Evolutionary conservation across 2,113 vertebrate species (phyloP).

Genomic region (Hemicordylus capensis): DNA sequence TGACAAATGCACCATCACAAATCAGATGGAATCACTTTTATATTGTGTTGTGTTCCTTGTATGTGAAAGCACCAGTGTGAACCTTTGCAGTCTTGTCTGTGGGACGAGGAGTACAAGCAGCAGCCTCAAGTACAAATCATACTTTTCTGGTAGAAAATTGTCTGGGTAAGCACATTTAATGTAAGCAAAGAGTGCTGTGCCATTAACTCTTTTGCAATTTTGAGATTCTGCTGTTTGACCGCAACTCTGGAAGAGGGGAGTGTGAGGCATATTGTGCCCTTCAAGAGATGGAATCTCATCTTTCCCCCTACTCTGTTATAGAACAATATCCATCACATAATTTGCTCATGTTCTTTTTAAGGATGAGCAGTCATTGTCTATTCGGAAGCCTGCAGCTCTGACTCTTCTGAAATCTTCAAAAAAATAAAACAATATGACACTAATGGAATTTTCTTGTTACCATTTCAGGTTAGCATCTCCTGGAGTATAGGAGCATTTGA

Average conservation of each 20-base stretch:
- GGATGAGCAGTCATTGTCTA: not conserved
- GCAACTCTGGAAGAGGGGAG: not conserved
- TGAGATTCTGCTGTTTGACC: not conserved
- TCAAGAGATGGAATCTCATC: accelerated
- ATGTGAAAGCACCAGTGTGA: not conserved
- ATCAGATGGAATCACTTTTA: not conserved
- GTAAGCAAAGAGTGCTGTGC: not conserved
- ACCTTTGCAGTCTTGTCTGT: not conserved
- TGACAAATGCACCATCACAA: not conserved
- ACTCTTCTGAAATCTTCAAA: conserved; percentile 18
- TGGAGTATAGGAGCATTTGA: conserved; percentile 39
- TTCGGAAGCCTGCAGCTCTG: conserved; percentile 3
- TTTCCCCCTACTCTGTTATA: not conserved
- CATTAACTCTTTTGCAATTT: not conserved
- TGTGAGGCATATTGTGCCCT: not conserved
- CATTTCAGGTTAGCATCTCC: conserved; percentile 38
- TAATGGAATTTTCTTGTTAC: conserved; percentile 59
- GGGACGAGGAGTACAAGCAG: not conserved
- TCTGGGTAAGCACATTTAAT: not conserved
- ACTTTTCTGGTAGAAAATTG: not conserved
- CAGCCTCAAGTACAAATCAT: not conserved
- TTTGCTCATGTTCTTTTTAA: not conserved
- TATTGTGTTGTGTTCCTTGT: not conserved
- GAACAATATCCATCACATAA: conserved; percentile 23
- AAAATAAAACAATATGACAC: not conserved